Evolutionary conservation across 2,888 invertebrate genomes (phyloP).

Genomic region (Leucozona laternaria): DNA sequence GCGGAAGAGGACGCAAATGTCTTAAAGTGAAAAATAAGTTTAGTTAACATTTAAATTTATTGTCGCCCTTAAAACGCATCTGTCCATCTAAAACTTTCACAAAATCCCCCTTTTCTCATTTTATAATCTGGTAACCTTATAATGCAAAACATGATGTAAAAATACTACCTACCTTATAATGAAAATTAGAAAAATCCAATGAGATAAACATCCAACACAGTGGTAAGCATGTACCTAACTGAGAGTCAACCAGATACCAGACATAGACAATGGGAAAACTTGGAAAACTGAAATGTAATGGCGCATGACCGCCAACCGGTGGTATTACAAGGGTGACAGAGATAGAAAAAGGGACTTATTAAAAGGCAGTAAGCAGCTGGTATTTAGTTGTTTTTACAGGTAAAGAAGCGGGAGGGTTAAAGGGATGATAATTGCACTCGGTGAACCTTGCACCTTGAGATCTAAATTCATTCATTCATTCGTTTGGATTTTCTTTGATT

Average conservation of each 20-base stretch:
- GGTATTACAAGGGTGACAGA: constrained; percentile 41
- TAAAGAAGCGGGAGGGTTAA: constrained; percentile 13
- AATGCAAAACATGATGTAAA: too few species aligned
- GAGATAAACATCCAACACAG: background rate
- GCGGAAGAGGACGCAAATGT: too few species aligned
- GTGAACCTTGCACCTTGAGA: constrained; percentile 30
- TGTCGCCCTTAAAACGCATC: too few species aligned
- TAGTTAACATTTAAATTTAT: too few species aligned
- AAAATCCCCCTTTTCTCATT: too few species aligned
- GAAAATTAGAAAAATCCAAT: background rate
- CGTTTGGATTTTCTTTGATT: constrained; percentile 15
- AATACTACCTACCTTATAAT: background rate
- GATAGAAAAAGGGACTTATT: constrained; percentile 36
- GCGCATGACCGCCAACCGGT: constrained; percentile 41
- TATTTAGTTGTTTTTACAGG: background rate
- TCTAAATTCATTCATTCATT: constrained; percentile 30
- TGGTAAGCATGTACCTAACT: constrained; percentile 5
- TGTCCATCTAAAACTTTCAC: too few species aligned
- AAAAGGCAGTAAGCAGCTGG: constrained; percentile 40
- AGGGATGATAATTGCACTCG: constrained; percentile 44
- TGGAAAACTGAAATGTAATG: constrained; percentile 30
- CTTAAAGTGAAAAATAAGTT: too few species aligned
- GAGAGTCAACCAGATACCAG: constrained; percentile 2
- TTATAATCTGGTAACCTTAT: too few species aligned
- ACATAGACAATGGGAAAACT: constrained; percentile 50